Conservation (phyloP, 2,888 invertebrate species). For the Invenusta paracnida region DNA sequence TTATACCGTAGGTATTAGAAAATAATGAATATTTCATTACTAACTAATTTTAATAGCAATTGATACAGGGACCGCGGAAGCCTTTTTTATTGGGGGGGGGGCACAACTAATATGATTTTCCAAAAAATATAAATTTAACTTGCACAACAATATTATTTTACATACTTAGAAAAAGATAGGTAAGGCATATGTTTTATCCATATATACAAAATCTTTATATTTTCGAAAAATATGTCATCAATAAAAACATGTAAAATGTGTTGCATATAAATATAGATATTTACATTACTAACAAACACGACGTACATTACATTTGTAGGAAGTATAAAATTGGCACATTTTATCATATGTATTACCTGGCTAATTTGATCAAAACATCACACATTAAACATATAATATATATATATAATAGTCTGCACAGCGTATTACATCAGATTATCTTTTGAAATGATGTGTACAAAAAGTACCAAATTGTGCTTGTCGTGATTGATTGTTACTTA, state of each 20-base stretch:
- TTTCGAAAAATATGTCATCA: not conserved
- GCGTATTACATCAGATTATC: not conserved
- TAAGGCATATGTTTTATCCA: not conserved
- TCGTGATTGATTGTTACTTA: conserved; percentile 19
- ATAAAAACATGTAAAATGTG: too few species aligned
- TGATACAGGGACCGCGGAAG: not conserved
- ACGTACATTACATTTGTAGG: not conserved
- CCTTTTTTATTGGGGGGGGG: not conserved
- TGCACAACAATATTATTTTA: conserved; percentile 22
- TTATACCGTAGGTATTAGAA: too few species aligned
- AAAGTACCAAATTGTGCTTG: not conserved
- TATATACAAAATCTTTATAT: not conserved
- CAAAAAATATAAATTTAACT: not conserved
- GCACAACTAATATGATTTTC: not conserved
- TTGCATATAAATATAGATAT: not conserved
- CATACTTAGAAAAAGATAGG: conserved; percentile 7
- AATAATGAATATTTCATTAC: too few species aligned
- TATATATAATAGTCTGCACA: not conserved
- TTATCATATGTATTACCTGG: not conserved
- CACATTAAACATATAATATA: not conserved
- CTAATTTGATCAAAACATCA: not conserved
- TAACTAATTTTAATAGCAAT: too few species aligned
- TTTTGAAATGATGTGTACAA: not conserved
- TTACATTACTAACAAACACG: not conserved
- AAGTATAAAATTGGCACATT: too few species aligned